Conservation (phyloP, 1,140 invertebrate genomes). For the Atta cephalotes region DNA sequence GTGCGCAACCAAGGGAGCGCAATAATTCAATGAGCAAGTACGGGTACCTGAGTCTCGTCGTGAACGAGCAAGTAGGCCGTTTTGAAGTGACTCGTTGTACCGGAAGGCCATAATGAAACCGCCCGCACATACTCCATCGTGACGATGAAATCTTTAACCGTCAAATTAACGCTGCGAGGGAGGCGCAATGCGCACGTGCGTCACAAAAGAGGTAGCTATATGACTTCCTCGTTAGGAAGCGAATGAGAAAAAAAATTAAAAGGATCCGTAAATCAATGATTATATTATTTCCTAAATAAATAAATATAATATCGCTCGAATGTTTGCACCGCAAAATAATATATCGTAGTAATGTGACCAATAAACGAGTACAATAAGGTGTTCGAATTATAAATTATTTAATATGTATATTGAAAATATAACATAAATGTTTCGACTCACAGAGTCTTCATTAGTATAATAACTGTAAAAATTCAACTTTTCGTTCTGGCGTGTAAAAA, state of each 20-base stretch:
- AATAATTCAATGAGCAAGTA: slow-evolving; percentile 62
- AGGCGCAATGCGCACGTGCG: background rate
- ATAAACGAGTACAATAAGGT: too few relatives aligned
- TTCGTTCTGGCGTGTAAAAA: too few relatives aligned
- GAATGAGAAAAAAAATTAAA: background rate
- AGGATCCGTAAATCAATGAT: background rate
- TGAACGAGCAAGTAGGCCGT: slow-evolving; percentile 56
- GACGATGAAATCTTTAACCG: slow-evolving; percentile 57
- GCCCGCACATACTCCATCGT: slow-evolving; percentile 24
- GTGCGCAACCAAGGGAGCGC: slow-evolving; percentile 46
- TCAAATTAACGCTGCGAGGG: slow-evolving; percentile 46
- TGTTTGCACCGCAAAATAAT: too few relatives aligned
- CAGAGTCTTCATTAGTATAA: too few relatives aligned
- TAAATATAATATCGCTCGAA: too few relatives aligned
- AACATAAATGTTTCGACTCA: too few relatives aligned
- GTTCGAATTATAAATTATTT: too few relatives aligned
- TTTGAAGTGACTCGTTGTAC: slow-evolving; percentile 63
- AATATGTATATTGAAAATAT: too few relatives aligned
- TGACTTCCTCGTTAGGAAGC: background rate
- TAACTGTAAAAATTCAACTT: too few relatives aligned
- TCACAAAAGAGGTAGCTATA: background rate
- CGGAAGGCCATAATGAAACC: slow-evolving; percentile 60
- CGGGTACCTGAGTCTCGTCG: slow-evolving; percentile 36
- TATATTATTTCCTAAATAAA: too few relatives aligned
- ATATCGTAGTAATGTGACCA: too few relatives aligned